These are phyloP conservation scores for Halocaridina rubra DNA, from an alignment of 2,888 invertebrate genomes.

Conservation along the genomic window DNA sequence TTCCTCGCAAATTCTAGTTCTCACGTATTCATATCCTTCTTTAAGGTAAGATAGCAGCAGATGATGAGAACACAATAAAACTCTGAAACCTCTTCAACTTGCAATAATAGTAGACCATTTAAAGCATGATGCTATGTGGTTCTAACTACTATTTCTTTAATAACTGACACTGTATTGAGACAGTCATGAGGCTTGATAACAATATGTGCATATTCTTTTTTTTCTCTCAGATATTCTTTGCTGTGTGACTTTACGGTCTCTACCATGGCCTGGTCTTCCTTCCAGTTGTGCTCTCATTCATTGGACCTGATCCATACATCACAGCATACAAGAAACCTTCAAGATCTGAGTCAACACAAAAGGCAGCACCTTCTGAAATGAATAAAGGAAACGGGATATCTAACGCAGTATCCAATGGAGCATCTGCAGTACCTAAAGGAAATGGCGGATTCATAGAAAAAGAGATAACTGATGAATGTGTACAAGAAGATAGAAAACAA, in stretches of 20 bases:
- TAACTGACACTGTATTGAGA: no score
- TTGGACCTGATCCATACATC: constrained; percentile 17
- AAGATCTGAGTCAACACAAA: neutral
- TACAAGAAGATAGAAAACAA: no score
- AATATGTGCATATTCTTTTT: neutral
- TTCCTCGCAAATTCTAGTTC: constrained; percentile 67
- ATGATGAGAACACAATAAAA: no score
- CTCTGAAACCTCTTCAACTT: no score
- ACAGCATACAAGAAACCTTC: neutral
- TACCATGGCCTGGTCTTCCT: constrained; percentile 49
- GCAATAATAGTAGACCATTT: no score
- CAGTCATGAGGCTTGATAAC: no score
- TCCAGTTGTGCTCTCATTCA: constrained; percentile 25
- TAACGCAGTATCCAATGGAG: no score
- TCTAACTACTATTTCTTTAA: neutral
- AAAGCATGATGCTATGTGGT: no score
- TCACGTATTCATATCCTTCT: constrained; percentile 68
- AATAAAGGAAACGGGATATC: no score
- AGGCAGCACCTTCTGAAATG: no score
- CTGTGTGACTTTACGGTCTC: constrained; percentile 19
- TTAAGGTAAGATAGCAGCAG: constrained; percentile 67
- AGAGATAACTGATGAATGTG: neutral
- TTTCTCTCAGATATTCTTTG: constrained; percentile 31
- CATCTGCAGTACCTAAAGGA: neutral
- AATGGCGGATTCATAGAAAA: neutral